Conservation (phyloP, 2,113 vertebrate species). For the Psammodynastes pulverulentus region DNA sequence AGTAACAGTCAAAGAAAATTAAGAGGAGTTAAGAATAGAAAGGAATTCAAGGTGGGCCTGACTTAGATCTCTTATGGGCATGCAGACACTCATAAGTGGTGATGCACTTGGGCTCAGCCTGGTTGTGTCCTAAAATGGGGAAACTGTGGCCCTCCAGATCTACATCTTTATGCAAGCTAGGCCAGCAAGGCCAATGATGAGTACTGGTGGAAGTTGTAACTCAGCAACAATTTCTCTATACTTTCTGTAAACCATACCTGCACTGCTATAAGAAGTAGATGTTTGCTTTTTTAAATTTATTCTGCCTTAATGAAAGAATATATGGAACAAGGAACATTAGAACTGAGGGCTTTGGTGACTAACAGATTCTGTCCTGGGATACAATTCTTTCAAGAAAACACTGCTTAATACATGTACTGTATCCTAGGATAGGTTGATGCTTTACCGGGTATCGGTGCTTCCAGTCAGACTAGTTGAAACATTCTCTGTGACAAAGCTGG, state of each 20-base stretch:
- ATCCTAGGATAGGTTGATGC: neutral
- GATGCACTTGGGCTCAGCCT: neutral
- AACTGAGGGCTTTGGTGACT: neutral
- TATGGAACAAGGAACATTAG: neutral
- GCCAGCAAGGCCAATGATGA: neutral
- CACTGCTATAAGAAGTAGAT: neutral
- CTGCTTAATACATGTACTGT: neutral
- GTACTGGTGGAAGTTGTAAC: neutral
- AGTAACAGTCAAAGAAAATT: neutral
- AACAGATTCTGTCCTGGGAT: neutral
- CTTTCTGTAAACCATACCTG: neutral
- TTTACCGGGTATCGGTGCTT: neutral
- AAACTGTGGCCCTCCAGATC: neutral
- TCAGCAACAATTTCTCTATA: neutral
- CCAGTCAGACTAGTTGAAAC: neutral
- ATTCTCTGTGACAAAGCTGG: neutral
- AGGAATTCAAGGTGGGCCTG: neutral
- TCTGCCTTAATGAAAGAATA: neutral
- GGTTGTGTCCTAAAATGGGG: neutral
- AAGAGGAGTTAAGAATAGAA: neutral
- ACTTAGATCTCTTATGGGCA: neutral
- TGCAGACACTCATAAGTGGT: neutral
- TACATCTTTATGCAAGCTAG: neutral
- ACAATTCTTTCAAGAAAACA: neutral
- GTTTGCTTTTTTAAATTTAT: neutral